Evolutionary conservation across 2,888 invertebrate genomes (phyloP).

Genomic region (Drosophila fulvimacula): DNA sequence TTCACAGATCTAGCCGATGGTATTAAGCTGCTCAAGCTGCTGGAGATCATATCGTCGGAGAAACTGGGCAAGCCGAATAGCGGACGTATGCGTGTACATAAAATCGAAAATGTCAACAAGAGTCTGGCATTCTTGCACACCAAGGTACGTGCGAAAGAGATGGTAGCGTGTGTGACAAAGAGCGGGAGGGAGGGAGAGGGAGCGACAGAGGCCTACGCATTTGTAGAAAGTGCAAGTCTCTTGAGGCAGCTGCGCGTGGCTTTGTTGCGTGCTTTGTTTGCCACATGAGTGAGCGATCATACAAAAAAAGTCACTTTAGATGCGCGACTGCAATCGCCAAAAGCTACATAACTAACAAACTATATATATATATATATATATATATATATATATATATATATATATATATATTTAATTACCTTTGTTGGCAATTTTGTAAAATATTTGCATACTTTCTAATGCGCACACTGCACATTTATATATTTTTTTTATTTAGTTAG

Average conservation of each 20-base stretch:
- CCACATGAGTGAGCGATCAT: constrained; percentile 55
- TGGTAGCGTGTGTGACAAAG: neutral
- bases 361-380: constrained; percentile 11
- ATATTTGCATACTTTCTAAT: constrained; percentile 80
- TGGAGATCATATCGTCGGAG: constrained; percentile 99
- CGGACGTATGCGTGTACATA: constrained; percentile 98
- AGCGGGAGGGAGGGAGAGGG: constrained; percentile 1
- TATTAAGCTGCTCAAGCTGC: constrained; percentile 94
- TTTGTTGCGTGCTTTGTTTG: constrained; percentile 77
- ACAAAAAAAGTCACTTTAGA: constrained; percentile 52
- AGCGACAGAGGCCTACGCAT: constrained; percentile 56
- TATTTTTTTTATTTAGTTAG: constrained; percentile 25
- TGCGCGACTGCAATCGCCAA: constrained; percentile 50
- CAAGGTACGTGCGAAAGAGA: constrained; percentile 87
- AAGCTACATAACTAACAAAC: constrained; percentile 30
- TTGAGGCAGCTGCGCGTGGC: constrained; percentile 77
- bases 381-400: constrained; percentile 46
- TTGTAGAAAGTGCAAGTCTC: constrained; percentile 79
- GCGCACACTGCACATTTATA: constrained; percentile 51
- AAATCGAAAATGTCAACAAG: constrained; percentile 99
- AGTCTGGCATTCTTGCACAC: constrained; percentile 97
- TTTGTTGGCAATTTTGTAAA: constrained; percentile 54
- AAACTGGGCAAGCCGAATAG: constrained; percentile 98
- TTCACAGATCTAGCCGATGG: constrained; percentile 98
- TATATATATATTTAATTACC: constrained; percentile 71